Base-by-base conservation (phyloP, 2,888 invertebrate species). In the Mesorhabditis spiculigera region DNA sequence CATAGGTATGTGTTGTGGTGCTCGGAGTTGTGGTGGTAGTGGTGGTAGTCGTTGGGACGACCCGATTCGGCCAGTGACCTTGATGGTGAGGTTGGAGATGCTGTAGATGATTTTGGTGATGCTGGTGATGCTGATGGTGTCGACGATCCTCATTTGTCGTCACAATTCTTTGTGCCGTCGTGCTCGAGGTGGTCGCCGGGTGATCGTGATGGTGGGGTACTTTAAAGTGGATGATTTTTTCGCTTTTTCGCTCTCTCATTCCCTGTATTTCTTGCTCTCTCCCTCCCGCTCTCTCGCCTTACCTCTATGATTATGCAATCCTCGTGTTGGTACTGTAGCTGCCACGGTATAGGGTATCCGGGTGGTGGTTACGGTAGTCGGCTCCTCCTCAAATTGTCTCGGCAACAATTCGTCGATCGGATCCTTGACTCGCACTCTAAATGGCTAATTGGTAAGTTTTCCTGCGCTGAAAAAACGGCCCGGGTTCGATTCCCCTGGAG, bases 41-140 rank as follows among this genome's bases (percentile, higher is more conserved):
- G 28, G 28, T 28, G 28, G 28, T 28, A 28, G 28, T 28, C 28
- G 28, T 28, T 28, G 28, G 28, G 28, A 28, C 28, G 28, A 28
- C 28, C 28, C 28, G 28, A 28, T 28, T 28, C 28, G 28, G 58
- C 58, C n/a, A n/a, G 58, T 50, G 58, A 50, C n/a, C 10, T 50
- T 50, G 58, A 13, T 50, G 58, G 10, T 50, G 58, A 13, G 8
- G 58, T 50, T 50, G 58, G 8, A 13, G 58, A 10, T 50, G 58
- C n/a, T 50, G 58, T 50, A 13, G 58, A 10, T 50, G 58, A 10
- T 50, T 10, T 50, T 50, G 58, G 8, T 50, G 58, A 13, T 50
- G 58, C 58, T 50, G 58, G 58, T 50, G 58, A 50, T 50, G 58
- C n/a, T 50, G 58, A 13, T 50, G 58, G n/a, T 50, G 58, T 50